Evolutionary conservation across 92 coral and sea anemone species (phyloP).

Genomic region (Heteractis magnifica): DNA sequence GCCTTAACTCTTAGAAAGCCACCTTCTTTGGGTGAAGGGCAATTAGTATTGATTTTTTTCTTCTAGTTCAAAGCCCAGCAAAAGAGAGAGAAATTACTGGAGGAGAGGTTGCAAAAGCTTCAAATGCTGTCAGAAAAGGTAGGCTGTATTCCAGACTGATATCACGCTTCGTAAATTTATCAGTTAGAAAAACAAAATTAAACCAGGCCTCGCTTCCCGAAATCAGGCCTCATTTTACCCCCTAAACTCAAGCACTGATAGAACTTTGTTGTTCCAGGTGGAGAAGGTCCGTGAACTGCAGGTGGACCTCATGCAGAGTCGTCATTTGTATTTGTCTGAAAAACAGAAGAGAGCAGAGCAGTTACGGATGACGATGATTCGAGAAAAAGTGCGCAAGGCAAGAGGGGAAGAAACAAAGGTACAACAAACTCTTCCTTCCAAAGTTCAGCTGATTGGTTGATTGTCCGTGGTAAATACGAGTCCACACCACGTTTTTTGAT

Average conservation of each 20-base stretch:
- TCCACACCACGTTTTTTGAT: too few relatives aligned
- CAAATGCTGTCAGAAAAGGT: slow-evolving; percentile 97
- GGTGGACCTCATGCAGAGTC: slow-evolving; percentile 79
- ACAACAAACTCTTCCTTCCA: not conserved
- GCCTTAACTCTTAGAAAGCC: too few relatives aligned
- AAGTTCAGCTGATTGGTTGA: slow-evolving; percentile 67
- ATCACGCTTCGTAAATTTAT: too few relatives aligned
- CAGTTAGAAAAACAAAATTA: too few relatives aligned
- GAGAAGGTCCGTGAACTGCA: slow-evolving; percentile 86
- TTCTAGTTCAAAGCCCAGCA: slow-evolving; percentile 91
- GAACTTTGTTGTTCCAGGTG: slow-evolving; percentile 46
- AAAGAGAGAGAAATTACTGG: slow-evolving; percentile 82
- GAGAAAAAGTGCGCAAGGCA: slow-evolving; percentile 92
- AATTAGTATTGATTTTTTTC: not conserved
- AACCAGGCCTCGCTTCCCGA: too few relatives aligned
- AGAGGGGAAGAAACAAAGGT: slow-evolving; percentile 98
- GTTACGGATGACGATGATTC: slow-evolving; percentile 69
- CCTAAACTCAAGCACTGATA: not conserved
- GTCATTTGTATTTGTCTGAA: slow-evolving; percentile 75
- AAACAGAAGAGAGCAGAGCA: slow-evolving; percentile 91
- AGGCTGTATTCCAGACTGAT: not conserved
- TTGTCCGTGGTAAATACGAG: too few relatives aligned
- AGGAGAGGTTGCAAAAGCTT: slow-evolving; percentile 84
- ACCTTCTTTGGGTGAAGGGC: not conserved
- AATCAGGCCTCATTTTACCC: not conserved